phyloP scores from a whole-genome alignment of 2,888 invertebrate species.

The Drosophila barbarae region DNA sequence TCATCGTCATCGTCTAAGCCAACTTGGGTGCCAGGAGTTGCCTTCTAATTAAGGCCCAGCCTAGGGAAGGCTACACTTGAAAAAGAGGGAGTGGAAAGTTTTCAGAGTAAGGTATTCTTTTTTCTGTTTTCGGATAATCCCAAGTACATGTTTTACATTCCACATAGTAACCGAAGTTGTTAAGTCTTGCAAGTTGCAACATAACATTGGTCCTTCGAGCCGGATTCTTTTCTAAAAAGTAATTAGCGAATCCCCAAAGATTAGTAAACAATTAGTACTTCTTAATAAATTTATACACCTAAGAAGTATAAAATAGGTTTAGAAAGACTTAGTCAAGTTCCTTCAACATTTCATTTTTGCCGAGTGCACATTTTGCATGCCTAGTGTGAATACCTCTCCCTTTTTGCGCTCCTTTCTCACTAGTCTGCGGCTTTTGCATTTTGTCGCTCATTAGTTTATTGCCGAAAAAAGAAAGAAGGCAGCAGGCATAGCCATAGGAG shows the following conservation, averaged over 20 bases:
- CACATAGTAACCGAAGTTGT: too few relatives aligned
- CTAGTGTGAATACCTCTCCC: constrained; percentile 63
- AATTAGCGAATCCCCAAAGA: too few relatives aligned
- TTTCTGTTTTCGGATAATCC: too few relatives aligned
- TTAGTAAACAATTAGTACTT: too few relatives aligned
- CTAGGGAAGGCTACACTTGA: constrained; percentile 17
- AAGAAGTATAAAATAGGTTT: too few relatives aligned
- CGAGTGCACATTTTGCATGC: constrained; percentile 39
- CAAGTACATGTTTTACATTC: too few relatives aligned
- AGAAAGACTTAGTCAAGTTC: too few relatives aligned
- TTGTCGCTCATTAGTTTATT: constrained; percentile 75
- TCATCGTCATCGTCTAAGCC: constrained; percentile 46
- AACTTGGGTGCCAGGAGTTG: constrained; percentile 41
- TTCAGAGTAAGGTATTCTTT: too few relatives aligned
- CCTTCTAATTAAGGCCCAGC: constrained; percentile 65
- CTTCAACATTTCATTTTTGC: background rate
- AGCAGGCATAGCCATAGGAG: constrained; percentile 34
- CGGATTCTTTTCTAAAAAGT: too few relatives aligned
- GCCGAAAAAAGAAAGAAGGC: constrained; percentile 62
- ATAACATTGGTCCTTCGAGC: too few relatives aligned
- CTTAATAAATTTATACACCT: too few relatives aligned
- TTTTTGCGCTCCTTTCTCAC: constrained; percentile 10
- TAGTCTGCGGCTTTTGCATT: constrained; percentile 60
- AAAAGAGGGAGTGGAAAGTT: background rate
- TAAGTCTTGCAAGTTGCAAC: too few relatives aligned